phyloP scores from a whole-genome alignment of 2,888 invertebrate genomes.

The Epiblema foenella region DNA sequence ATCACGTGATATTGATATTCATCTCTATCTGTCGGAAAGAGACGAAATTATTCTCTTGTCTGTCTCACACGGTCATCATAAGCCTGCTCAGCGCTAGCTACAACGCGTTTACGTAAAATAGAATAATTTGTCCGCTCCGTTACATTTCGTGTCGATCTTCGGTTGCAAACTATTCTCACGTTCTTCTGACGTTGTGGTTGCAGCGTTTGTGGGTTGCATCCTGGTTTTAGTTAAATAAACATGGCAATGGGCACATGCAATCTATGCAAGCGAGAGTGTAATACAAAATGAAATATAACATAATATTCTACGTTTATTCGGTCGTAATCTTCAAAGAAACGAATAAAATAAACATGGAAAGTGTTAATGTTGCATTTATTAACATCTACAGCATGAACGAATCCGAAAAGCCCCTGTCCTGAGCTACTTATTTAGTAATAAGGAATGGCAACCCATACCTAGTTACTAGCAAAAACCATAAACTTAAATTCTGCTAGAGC shows the following conservation, averaged over 20 bases:
- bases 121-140: conserved; percentile 11
- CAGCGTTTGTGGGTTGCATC: conserved; percentile 76
- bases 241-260: conserved; percentile 44
- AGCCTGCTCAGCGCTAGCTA: not conserved
- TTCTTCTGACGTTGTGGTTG: conserved; percentile 66
- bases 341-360: not conserved
- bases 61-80: not conserved
- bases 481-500: conserved; percentile 17
- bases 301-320: not conserved
- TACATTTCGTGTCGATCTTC: conserved; percentile 4
- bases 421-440: conserved; percentile 2
- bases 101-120: not conserved
- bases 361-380: conserved; percentile 26
- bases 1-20: not conserved
- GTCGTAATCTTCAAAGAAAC: not conserved
- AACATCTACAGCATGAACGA: conserved; percentile 26
- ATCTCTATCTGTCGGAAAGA: too few relatives aligned
- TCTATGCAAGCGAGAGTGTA: conserved; percentile 34
- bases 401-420: not conserved
- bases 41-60: not conserved
- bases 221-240: conserved; percentile 45
- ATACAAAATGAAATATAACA: not conserved
- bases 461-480: conserved; percentile 65
- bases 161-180: not conserved
- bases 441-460: conserved; percentile 66